Evolutionary conservation across 1,140 invertebrate genomes (phyloP), one percentile per base, ranked within the genome.

Genomic region (Apis dorsata): DNA sequence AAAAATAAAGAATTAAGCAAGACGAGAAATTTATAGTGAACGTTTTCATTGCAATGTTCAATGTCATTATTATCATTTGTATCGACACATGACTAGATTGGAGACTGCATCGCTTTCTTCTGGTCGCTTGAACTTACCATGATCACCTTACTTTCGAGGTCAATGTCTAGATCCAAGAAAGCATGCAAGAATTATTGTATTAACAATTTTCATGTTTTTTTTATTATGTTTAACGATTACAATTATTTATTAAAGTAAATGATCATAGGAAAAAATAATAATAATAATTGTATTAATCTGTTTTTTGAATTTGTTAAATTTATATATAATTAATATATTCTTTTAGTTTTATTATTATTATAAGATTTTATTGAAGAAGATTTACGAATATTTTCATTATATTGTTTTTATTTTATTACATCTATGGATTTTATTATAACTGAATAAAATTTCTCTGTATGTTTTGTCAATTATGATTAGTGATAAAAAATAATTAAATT

Each of bases 71-170:
- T 21, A 60, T 17, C 62, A 19, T 24, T 60, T 34, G 70, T 34
- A 57, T 73, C 9, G 19, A 34, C 60, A 2, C 11, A 9, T 51
- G 13, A 74, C 53, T 62, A 62, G 83, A 49, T 70, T 73, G 79
- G 63, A 74, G 44, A 60, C 57, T 75, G 74, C 24, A 53, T 72
- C 60, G 60, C 89, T 91, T 88, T 90, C 90, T 90, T 91, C 85
- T 83, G 77, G 76, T 72, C 72, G 83, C 21, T 63, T 76, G 53
- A 60, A 28, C 73, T 62, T 19, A 51, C 70, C 66, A 63, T 66
- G 84, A 87, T 90, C 88, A 83, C 85, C 83, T 85, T 72, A 76
- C 90, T 91, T 91, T 91, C 90, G 90, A 91, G 90, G 91, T 92
- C 91, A 91, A 91, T 92, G 91, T 91, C 90, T 91, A 92, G 83